Evolutionary conservation across 1,140 invertebrate species (phyloP), one percentile per base, ranked within the genome.

Genomic region (Cyphomyrmex costatus): DNA sequence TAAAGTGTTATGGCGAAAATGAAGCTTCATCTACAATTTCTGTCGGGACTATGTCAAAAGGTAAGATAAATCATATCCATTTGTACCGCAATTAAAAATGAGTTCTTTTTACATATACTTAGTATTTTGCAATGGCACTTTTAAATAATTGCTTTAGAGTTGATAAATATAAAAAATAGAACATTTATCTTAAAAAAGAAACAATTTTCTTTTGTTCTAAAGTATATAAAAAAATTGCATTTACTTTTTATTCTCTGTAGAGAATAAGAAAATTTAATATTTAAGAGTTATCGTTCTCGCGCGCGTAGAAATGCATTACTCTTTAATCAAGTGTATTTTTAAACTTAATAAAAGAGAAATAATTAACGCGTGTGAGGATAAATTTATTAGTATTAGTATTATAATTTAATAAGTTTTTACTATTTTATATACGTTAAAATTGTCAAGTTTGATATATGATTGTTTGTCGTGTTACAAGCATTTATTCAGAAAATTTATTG

Each of bases 1-100:
- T 96, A 46, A 96, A 96, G 82, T 95, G 93, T 83, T 92, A 94
- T 8, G 94, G 94, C 5, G 95, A 94, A 30, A 90, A 91, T 46
- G 92, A 93, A 61, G 24, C 87, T 0, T 53, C 61, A 53, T 27
- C 90, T 8, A 24, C 77, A 10, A 58, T 7, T 19, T 36, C 76
- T 21, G 27, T 58, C 42, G 16, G 80, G 1, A 56, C 79, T 42
- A 24, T 86, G 19, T 58, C 60, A 56, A 92, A 92, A 80, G 94
- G 94, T 95, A 86, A 92, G 89, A 46, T 14, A 46, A 58, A 58
- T 24, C 21, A 19, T 46, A 7, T 60, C 24, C 3, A 70, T 74
- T 73, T n/a, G 7, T 21, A 21, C 30, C 12, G 24, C 21, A n/a
- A n/a, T 53, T 83, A 30, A 71, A 30, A 36, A n/a, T 10, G 16